Base-by-base conservation (phyloP, 35 echinoderm and acorn worm species). In the Apostichopus japonicus region DNA sequence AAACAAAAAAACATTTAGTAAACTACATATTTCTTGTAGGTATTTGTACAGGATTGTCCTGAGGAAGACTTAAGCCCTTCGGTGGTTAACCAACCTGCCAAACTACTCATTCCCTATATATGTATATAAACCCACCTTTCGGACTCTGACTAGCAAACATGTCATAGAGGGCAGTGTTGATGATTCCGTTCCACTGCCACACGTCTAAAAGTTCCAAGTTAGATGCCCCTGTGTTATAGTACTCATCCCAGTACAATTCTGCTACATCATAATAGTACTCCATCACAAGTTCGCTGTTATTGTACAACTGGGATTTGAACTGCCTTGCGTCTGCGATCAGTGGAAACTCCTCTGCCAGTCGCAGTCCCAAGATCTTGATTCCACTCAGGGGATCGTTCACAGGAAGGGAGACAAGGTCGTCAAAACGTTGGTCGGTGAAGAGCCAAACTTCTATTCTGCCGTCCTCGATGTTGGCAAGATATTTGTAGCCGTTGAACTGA, bases 391-490 rank as follows among this genome's bases (percentile, higher is more conserved):
- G 87, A 23, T 94, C 93, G 5, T 65, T 58, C 19, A 70, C 77
- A 1, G 86, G 86, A 25, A 70, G 23, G 5, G 93, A n/a, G 3
- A 94, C 6, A 16, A 90, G 86, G 22, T 53, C 59, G 23, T 80
- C 76, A 56, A 53, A 87, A 16, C 77, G 55, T 55, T 90, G 33
- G 23, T 87, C 80, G 6, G 76, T 91, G 90, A 56, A 91, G n/a
- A 91, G 23, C 90, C 90, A 91, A 4, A 91, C 7, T 58, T 91
- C 90, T 10, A 91, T 91, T 16, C 27, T 61, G 11, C 79, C 92
- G 22, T 87, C 83, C 67, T 55, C 54, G 7, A 93, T 77, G 53
- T 86, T 77, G 8, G 77, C 2, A 15, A 95, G 15, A 13, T 92
- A 75, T 76, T 77, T 62, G 55, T 95, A 88, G 33, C 65, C 67